Base-by-base conservation (phyloP, 2,113 vertebrate genomes). In the rabbit (Oryctolagus cuniculus) region DNA sequence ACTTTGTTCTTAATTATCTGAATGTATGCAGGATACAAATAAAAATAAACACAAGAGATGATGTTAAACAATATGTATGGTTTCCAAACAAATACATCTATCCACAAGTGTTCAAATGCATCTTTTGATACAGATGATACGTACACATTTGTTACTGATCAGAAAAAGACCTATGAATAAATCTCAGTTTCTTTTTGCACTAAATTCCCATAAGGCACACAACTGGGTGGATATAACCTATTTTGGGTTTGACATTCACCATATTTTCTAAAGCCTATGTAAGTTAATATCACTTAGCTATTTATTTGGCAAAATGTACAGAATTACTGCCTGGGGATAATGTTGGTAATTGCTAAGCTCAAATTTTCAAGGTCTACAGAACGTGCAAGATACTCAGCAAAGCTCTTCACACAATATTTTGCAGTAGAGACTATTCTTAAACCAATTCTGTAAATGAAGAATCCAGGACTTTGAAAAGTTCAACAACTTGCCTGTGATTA, bases 21-120 rank as follows among this genome's bases (percentile, higher is more conserved):
- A 51, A 91, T 82, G 1, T 74, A 79, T 44, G 19, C 3, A 0
- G 17, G 5, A 69, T 44, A 31, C 24, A 91, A 73, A 86, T 53
- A 72, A 44, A 93, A 87, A 90, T 79, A 93, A 92, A 81, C 51
- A 92, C 11, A 74, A 93, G 12, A 27, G 10, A 90, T 88, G 12
- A 25, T 88, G 78, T 8, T 53, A 85, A 96, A 86, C 6, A 77
- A 63, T 73, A 15, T 75, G 34, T 5, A 67, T 89, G 51, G 70
- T 83, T 96, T 75, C 25, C 44, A 88, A 58, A 79, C n/a, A 94
- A 89, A 69, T 75, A 73, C 29, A 69, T 24, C 9, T 36, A 51
- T 58, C 31, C 3, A 44, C 34, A 27, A 66, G 1, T 67, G 63
- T 22, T 24, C 31, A 51, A 34, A 49, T 6, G 36, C 80, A 78